Conservation (phyloP, 2,888 invertebrate species). For the Cryptus viduatorius region DNA sequence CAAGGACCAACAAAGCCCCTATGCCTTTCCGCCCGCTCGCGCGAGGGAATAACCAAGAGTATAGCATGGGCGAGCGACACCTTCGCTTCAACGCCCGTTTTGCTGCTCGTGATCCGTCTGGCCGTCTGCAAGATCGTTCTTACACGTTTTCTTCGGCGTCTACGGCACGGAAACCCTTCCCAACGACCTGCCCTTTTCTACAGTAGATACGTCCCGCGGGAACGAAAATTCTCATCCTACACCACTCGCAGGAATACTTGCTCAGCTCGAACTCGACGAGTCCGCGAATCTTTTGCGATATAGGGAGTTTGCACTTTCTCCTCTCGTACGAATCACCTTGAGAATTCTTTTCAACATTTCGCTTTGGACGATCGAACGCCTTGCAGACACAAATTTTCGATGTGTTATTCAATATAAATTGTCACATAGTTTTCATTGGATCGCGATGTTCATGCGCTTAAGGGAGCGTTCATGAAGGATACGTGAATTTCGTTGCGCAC, state of each 20-base stretch:
- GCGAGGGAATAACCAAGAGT: conserved; percentile 41
- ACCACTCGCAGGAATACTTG: conserved; percentile 60
- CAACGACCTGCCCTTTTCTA: conserved; percentile 39
- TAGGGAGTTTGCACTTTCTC: conserved; percentile 54
- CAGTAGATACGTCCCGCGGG: conserved; percentile 64
- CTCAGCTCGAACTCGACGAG: conserved; percentile 63
- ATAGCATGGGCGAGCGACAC: conserved; percentile 58
- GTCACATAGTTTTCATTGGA: conserved; percentile 7
- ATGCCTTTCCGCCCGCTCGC: not conserved
- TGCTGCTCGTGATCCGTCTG: conserved; percentile 26
- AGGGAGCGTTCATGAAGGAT: conserved; percentile 26
- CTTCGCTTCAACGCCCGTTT: conserved; percentile 47
- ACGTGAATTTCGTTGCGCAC: conserved; percentile 45
- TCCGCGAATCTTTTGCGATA: conserved; percentile 53
- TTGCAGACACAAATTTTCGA: not conserved
- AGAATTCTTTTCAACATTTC: conserved; percentile 25
- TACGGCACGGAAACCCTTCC: conserved; percentile 16
- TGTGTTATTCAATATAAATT: conserved; percentile 21
- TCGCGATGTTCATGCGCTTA: conserved; percentile 41
- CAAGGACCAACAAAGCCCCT: conserved; percentile 63
- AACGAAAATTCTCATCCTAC: conserved; percentile 2
- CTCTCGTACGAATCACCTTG: conserved; percentile 32
- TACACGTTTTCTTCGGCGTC: conserved; percentile 46
- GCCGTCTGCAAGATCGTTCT: conserved; percentile 46
- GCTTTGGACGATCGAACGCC: not conserved